phyloP scores from a whole-genome alignment of 1,140 invertebrate species.

The Panagrolaimus sp. region DNA sequence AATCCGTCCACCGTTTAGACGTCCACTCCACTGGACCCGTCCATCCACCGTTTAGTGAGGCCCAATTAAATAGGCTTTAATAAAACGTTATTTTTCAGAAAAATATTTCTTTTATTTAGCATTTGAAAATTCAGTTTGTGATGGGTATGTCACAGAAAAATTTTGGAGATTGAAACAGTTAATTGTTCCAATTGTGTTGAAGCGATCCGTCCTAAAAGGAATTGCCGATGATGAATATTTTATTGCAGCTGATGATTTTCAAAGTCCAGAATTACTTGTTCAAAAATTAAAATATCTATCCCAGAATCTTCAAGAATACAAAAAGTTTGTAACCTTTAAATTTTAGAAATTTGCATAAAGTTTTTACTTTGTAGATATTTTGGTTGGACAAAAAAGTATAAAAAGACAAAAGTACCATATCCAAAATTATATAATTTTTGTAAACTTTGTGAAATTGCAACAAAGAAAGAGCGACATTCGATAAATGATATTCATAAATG shows the following conservation, averaged over 20 bases:
- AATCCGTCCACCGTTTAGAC: no score
- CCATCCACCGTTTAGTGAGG: no score
- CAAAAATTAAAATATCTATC: background rate
- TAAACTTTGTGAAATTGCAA: no score
- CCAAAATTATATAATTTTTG: no score
- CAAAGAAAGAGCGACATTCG: no score
- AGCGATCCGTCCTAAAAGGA: background rate
- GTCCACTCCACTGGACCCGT: no score
- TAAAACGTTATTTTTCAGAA: background rate
- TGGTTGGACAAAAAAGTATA: background rate
- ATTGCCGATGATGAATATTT: background rate
- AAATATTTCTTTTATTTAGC: background rate
- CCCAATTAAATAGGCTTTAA: background rate
- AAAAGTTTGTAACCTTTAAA: background rate
- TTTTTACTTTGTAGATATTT: background rate
- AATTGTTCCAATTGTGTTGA: background rate
- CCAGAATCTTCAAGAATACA: background rate
- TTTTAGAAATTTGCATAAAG: background rate
- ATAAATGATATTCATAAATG: no score
- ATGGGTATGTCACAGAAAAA: background rate
- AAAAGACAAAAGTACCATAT: background rate
- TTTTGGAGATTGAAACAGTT: conserved; percentile 5
- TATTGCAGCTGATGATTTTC: background rate
- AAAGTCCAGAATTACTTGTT: background rate
- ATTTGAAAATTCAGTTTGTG: conserved; percentile 7